phyloP scores from a whole-genome alignment of 2,797 vertebrate genomes.

The Macrochelys suwanniensis region DNA sequence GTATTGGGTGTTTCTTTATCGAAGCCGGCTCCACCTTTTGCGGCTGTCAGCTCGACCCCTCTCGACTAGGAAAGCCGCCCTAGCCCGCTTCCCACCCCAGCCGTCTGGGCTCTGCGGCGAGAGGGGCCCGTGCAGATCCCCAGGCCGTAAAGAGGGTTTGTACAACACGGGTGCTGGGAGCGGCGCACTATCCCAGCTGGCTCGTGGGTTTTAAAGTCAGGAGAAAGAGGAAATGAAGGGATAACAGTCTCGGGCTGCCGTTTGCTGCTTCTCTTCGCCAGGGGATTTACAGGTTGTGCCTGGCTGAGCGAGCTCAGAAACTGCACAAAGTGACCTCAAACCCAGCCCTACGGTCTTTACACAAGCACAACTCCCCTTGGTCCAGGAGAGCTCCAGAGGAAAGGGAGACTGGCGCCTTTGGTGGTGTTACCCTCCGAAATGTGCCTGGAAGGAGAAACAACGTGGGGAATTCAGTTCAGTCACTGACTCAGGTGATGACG shows the following conservation, averaged over 20 bases:
- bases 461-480: no score
- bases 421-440: background rate
- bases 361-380: background rate
- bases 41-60: background rate
- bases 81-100: fast-evolving
- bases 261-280: background rate
- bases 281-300: background rate
- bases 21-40: background rate
- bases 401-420: background rate
- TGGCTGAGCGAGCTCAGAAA: background rate
- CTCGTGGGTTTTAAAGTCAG: background rate
- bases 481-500: no score
- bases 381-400: background rate
- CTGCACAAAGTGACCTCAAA: no score
- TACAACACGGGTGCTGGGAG: no score
- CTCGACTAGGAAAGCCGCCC: background rate
- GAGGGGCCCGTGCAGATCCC: background rate
- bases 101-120: background rate
- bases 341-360: no score
- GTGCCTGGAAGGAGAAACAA: no score
- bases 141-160: no score
- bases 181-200: background rate
- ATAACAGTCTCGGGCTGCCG: background rate
- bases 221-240: fast-evolving
- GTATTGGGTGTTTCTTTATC: background rate